Evolutionary conservation across 2,113 vertebrate species (phyloP).

Genomic region (Eptesicus fuscus): DNA sequence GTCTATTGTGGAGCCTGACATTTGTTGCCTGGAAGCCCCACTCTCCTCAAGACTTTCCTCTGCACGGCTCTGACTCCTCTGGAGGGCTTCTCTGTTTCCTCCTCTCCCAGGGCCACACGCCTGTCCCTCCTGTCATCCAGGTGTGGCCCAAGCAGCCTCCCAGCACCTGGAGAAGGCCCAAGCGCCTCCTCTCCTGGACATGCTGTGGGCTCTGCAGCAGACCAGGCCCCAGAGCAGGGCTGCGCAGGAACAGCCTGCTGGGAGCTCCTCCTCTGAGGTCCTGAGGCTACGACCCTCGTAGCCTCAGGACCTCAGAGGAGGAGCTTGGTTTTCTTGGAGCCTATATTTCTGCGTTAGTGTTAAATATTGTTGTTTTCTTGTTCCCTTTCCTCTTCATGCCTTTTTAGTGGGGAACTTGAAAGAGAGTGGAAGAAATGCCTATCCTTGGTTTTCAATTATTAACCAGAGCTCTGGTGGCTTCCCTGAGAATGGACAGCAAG

Average conservation of each 20-base stretch:
- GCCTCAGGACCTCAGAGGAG: too few relatives aligned
- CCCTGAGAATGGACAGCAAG: neutral
- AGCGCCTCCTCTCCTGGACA: neutral
- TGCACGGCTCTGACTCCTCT: neutral
- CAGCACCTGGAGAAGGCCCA: neutral
- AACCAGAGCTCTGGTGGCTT: neutral
- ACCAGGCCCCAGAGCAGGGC: neutral
- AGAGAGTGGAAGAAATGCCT: neutral
- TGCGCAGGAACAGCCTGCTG: rapidly evolving
- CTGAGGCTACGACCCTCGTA: neutral
- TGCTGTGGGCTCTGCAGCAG: neutral
- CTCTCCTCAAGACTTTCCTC: neutral
- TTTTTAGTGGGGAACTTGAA: neutral
- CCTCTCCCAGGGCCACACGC: neutral
- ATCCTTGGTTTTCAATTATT: neutral
- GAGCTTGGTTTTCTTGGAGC: neutral
- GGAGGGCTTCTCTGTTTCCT: neutral
- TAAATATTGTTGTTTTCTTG: neutral
- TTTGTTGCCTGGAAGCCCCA: neutral
- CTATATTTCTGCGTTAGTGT: neutral
- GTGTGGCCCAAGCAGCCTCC: neutral
- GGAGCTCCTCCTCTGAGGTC: neutral
- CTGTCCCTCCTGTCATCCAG: neutral
- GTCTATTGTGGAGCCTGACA: neutral
- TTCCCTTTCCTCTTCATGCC: neutral